Evolutionary conservation across 2,797 vertebrate species (phyloP), one percentile per base, ranked within the genome.

Genomic region (Acanthurus leucopareius): DNA sequence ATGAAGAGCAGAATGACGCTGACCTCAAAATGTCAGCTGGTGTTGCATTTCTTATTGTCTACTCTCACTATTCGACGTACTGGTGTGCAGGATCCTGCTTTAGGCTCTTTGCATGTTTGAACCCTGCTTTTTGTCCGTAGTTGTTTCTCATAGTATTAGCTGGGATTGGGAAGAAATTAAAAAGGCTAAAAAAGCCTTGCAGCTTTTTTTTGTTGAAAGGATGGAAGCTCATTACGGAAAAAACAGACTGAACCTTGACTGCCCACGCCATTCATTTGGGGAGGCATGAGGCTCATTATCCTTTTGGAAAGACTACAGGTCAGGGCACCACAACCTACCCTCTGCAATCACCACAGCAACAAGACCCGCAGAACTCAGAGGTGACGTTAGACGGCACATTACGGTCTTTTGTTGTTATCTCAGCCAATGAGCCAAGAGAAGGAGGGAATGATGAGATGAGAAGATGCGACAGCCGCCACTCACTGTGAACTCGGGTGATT

Each of bases 11-110:
- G 91, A 90, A 75, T 90, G 91, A 89, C 53, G 78, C 85, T 93
- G 94, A 95, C 95, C 95, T 94, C 93, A 94, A 94, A 95, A 94
- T 90, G 93, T 95, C 95, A 94, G 88, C 89, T 86, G 88, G 90
- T 93, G 90, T 94, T 94, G 87, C 90, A 86, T 91, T 90, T 89
- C 91, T 91, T 93, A 88, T 89, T 89, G 90, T 92, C 91, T 91
- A 86, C 86, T 82, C 89, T 86, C 77, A 82, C 83, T 76, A 63
- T 89, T 92, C 78, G 65, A 68, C 38, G 71, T 75, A 62, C 75
- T 82, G 83, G 86, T 91, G 88, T 88, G 79, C 82, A 87, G 82
- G 81, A 88, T 86, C 76, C 68, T 40, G 79, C 89, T 91, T 54
- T 64, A 72, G 89, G 88, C 86, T 80, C 77, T 90, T 92, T 83